Base-by-base conservation (phyloP, 1,140 invertebrate genomes). In the Drosophila tropicalis region DNA sequence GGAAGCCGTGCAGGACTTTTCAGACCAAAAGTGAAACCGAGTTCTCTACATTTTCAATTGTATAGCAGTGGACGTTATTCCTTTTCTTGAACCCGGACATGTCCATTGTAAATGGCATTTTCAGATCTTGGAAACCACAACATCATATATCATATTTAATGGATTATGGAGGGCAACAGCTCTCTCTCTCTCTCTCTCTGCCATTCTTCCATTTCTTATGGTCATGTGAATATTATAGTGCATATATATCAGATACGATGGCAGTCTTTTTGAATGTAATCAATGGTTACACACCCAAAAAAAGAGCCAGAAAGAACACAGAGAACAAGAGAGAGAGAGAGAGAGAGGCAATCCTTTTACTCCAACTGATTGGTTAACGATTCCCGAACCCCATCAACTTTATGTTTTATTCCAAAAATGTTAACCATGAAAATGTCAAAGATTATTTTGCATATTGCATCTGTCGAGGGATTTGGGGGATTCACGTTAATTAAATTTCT, bases 71-170 rank as follows among this genome's bases (percentile, higher is more conserved):
- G 2, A 25, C 4, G 22, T 25, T 29, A 5, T 5, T n/a, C n/a
- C n/a, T 5, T 29, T 29, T 29, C 72, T 61, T 62, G 36, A 73
- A 62, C 63, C 58, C 54, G 17, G 22, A 62, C 44, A 63, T 66
- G 62, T 67, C 62, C 34, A 32, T 65, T 63, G 54, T 25, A 47
- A 66, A 61, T 44, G 44, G 60, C 51, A 56, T 55, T 34, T 34
- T 54, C 63, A 69, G 29, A 22, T 51, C 17, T 51, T 47, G 44
- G 55, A 62, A 74, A 58, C 67, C 67, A 39, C 57, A 58, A 63
- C 56, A 84, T 60, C 77, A 85, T 85, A 85, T 85, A 74, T 85
- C 81, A 85, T 78, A 85, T 78, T 85, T 81, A 85, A 85, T 85
- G 81, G 77, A 85, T 85, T 85, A 84, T 71, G 76, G 61, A 68